phyloP scores from a whole-genome alignment of 2,797 vertebrate species.

The Muscicapa striata region DNA sequence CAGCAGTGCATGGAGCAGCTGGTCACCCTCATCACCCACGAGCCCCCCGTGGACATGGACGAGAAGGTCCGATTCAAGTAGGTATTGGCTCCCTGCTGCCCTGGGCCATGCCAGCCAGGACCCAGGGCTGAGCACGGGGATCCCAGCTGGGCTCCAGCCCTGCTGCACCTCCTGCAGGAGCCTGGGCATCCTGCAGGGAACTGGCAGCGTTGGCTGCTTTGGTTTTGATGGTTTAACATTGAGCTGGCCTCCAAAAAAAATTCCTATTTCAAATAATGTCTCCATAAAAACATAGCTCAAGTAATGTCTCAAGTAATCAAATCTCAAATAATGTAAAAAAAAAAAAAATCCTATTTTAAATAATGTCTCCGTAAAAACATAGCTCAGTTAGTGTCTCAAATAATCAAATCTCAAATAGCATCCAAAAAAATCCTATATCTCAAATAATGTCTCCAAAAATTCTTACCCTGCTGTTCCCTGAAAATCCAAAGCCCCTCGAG shows the following conservation, averaged over 20 bases:
- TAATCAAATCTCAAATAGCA: background rate
- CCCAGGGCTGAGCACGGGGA: too few species aligned
- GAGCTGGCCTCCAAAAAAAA: background rate
- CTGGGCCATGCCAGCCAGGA: background rate
- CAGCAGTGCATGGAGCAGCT: conserved; percentile 94
- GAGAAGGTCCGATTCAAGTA: conserved; percentile 98
- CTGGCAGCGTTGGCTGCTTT: background rate
- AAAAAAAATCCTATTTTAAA: background rate
- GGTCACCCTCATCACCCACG: conserved; percentile 91
- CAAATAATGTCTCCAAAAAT: background rate
- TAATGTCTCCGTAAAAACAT: background rate
- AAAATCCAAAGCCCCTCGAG: too few species aligned
- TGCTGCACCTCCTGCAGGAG: background rate
- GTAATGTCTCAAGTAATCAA: background rate
- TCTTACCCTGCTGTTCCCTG: too few species aligned
- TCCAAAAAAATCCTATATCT: too few species aligned
- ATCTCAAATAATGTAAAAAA: background rate
- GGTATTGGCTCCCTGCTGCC: conserved; percentile 45
- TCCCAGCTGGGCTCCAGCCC: background rate
- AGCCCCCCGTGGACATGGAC: conserved; percentile 90
- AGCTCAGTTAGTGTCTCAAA: background rate
- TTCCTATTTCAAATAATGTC: background rate
- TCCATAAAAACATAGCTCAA: background rate
- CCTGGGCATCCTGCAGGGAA: fast-evolving
- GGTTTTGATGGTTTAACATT: background rate